Conservation (phyloP, 2,797 vertebrate species). For the Nothura maculosa region DNA sequence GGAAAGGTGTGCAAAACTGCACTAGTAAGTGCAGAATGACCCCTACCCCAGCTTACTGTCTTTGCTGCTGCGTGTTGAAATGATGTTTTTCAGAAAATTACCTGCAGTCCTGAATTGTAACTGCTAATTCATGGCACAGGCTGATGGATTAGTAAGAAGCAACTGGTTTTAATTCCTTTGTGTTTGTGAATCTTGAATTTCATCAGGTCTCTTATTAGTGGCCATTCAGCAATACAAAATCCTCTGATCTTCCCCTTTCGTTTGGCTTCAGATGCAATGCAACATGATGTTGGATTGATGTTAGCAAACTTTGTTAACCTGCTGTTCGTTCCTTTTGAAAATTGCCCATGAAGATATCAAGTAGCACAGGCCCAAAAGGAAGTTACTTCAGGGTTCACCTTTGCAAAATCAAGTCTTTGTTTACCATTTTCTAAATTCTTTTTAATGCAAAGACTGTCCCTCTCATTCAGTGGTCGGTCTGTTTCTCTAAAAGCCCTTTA, state of each 20-base stretch:
- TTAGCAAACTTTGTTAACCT: background rate
- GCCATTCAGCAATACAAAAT: background rate
- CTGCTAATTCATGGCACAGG: background rate
- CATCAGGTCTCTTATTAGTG: background rate
- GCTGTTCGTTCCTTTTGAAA: background rate
- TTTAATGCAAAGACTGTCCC: accelerated
- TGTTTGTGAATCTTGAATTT: background rate
- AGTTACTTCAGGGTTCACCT: background rate
- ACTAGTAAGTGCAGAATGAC: background rate
- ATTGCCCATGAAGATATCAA: background rate
- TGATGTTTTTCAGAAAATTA: background rate
- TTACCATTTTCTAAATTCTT: background rate
- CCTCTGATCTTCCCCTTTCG: background rate
- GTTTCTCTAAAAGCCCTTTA: background rate
- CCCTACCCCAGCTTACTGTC: no score
- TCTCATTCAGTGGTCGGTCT: background rate
- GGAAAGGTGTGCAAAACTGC: background rate
- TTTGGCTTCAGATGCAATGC: background rate
- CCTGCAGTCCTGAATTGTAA: background rate
- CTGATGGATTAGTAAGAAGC: background rate
- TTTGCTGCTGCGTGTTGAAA: background rate
- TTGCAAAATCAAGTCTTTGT: background rate
- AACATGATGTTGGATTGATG: background rate
- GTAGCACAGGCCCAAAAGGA: background rate
- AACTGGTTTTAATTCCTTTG: background rate